Evolutionary conservation across 2,888 invertebrate species (phyloP).

Genomic region (Hirudinaria manillensis): DNA sequence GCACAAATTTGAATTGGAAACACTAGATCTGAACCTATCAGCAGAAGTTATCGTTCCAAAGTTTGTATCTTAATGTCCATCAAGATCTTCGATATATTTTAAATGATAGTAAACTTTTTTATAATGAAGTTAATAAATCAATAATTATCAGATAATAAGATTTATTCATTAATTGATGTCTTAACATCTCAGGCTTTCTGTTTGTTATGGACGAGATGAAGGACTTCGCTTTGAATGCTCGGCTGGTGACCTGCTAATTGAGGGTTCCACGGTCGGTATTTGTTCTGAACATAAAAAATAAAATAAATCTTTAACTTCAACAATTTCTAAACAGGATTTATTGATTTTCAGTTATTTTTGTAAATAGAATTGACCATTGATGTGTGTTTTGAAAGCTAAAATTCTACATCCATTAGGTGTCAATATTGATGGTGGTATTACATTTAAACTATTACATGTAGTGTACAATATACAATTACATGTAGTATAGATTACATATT

Average conservation of each 20-base stretch:
- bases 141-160: no score
- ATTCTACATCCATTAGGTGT: no score
- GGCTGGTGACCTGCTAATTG: not conserved
- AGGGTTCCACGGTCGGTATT: not conserved
- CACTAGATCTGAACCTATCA: not conserved
- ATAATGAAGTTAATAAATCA: no score
- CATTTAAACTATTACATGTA: no score
- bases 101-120: not conserved
- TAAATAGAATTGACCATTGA: no score
- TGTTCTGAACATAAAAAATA: not conserved
- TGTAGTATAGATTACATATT: no score
- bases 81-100: no score
- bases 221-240: not conserved
- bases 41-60: not conserved
- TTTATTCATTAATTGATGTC: no score
- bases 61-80: no score
- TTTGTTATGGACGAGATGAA: not conserved
- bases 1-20: slow-evolving; percentile 1
- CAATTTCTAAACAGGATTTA: not conserved
- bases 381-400: no score
- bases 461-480: no score
- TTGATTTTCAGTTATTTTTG: not conserved
- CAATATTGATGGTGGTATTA: no score
- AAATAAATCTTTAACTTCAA: not conserved
- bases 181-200: not conserved